These are phyloP conservation scores for Steinernema carpocapsae DNA, from an alignment of 2,888 invertebrate genomes.

Conservation along the genomic window DNA sequence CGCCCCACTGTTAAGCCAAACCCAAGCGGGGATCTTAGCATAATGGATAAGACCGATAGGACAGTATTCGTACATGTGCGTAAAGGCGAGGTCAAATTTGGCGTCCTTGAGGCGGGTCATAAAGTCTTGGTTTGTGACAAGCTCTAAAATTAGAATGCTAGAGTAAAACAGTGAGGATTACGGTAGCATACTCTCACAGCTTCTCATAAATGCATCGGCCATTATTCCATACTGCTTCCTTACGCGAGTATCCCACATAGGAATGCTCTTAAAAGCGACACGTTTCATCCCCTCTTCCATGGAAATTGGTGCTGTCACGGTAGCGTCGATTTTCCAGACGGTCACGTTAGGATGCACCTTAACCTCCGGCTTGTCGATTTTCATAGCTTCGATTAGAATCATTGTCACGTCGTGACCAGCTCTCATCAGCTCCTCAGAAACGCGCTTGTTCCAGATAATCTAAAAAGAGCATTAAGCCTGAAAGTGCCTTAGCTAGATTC, in stretches of 20 bases:
- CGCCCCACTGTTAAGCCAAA: conserved; percentile 57
- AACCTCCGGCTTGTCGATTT: background rate
- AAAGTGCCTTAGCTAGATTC: too few species aligned
- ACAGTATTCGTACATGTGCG: conserved; percentile 59
- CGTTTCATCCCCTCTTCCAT: conserved; percentile 26
- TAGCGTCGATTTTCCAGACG: conserved; percentile 9
- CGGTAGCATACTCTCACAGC: background rate
- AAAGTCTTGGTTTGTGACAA: conserved; percentile 43
- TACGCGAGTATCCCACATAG: conserved; percentile 9
- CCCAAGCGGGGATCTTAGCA: conserved; percentile 59
- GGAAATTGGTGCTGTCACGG: background rate
- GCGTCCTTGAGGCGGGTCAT: conserved; percentile 47
- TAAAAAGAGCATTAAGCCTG: conserved; percentile 30
- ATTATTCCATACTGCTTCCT: background rate
- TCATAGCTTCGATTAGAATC: conserved; percentile 39
- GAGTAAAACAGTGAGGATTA: too few species aligned
- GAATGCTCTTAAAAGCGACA: background rate
- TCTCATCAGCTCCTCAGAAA: conserved; percentile 50
- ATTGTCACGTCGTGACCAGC: conserved; percentile 58
- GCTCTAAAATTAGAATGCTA: too few species aligned
- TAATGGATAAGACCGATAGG: conserved; percentile 58
- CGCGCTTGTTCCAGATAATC: conserved; percentile 53
- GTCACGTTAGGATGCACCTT: background rate
- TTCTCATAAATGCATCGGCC: background rate
- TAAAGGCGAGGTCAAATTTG: conserved; percentile 60